Conservation (phyloP, 2,888 invertebrate genomes). For the Oxycera nigricornis region DNA sequence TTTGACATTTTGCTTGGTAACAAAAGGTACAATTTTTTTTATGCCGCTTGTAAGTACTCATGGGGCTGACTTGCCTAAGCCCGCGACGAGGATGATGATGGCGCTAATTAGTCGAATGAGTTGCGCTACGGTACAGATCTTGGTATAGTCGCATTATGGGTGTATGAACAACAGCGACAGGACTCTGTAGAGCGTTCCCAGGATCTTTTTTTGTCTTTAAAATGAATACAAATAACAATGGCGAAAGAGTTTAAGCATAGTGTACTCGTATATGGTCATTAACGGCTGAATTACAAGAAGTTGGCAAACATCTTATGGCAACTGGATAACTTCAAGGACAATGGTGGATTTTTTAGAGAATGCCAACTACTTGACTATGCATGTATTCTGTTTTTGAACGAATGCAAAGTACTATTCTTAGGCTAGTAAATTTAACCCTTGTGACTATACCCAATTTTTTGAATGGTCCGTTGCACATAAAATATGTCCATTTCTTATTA, state of each 20-base stretch:
- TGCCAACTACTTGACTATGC: no score
- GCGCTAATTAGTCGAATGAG: constrained; percentile 19
- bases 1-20: neutral
- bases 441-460: no score
- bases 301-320: neutral
- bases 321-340: neutral
- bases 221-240: neutral
- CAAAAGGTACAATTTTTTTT: neutral
- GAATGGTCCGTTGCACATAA: no score
- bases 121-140: neutral
- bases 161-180: neutral
- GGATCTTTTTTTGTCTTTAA: neutral
- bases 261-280: neutral
- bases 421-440: no score
- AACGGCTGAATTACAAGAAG: neutral
- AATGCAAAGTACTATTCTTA: no score
- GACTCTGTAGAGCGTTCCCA: neutral
- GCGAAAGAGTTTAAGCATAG: neutral
- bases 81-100: neutral
- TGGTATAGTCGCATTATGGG: neutral
- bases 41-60: neutral
- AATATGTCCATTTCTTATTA: no score
- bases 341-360: neutral
- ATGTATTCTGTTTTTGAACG: no score
- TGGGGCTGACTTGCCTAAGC: neutral